Conservation (phyloP, 2,113 vertebrate genomes). For the Orcinus orca region DNA sequence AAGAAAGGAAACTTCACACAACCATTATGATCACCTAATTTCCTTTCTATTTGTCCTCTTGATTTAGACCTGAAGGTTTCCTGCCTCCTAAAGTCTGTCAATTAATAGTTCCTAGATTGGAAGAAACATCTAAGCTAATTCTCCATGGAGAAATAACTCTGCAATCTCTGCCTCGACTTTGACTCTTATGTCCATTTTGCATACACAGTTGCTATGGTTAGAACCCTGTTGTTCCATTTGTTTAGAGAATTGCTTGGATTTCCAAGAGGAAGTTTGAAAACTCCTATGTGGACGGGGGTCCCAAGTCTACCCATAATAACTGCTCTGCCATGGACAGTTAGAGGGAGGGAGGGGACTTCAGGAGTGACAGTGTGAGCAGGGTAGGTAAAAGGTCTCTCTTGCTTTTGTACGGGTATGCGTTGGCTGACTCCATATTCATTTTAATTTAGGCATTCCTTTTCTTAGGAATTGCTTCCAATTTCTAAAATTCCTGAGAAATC, state of each 20-base stretch:
- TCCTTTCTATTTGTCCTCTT: not conserved
- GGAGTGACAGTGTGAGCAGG: rapidly evolving
- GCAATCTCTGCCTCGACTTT: not conserved
- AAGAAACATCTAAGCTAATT: not conserved
- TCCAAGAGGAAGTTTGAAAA: not conserved
- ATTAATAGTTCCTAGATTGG: not conserved
- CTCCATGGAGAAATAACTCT: not conserved
- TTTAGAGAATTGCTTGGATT: not conserved
- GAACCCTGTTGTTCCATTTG: not conserved
- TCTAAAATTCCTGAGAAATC: constrained; percentile 52
- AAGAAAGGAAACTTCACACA: not conserved
- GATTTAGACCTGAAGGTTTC: not conserved
- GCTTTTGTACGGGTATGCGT: not conserved
- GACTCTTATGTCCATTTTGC: not conserved
- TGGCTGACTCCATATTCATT: not conserved
- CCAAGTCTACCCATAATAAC: not conserved
- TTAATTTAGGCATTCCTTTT: constrained; percentile 49
- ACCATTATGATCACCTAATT: not conserved
- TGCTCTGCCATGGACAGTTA: not conserved
- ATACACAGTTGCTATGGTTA: rapidly evolving
- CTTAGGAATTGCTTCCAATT: constrained; percentile 56
- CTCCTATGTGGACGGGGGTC: not conserved
- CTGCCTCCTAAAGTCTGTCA: no score
- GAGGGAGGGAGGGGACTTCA: not conserved
- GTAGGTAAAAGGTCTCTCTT: not conserved